Evolutionary conservation across 2,113 vertebrate genomes (phyloP), one percentile per base, ranked within the genome.

Genomic region (Hydrochoerus hydrochaeris): DNA sequence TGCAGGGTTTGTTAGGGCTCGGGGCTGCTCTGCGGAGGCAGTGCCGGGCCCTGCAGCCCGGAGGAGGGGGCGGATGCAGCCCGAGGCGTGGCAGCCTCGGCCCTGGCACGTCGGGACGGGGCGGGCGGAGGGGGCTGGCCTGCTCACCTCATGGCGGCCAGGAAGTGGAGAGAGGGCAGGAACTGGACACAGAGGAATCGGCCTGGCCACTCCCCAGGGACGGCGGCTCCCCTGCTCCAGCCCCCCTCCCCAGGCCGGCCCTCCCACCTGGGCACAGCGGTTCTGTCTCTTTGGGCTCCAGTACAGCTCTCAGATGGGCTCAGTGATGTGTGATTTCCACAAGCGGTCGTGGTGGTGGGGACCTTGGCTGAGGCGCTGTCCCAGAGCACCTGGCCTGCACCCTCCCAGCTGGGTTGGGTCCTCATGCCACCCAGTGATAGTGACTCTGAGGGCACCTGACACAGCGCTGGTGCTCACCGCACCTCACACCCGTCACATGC

Each of bases 81-180:
- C 22, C 35, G 1, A 1, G 19, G 5, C 12, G 1, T 5, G 26
- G 38, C 11, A 44, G 10, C 4, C 3, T 73, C 22, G 11, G 38
- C 13, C 38, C 38, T 44, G n/a, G n/a, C 12, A 22, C 11, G 38
- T 22, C n/a, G n/a, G 69, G 69, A 1, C 10, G 22, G 71, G n/a
- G 8, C 1, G 35, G 30, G 35, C 9, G 20, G 20, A 24, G 26
- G 20, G 69, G 69, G 3, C 69, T 41, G 38, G 38, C 10, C 71
- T 41, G 71, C n/a, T 26, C 20, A 1, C 9, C 67, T 11, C 7
- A 11, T 11, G 49, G 49, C 49, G 49, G 49, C 49, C 49, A 52
- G 49, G 49, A 52, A 52, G 49, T 10, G 9, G 49, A 52, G 49
- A 8, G 11, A 2, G 11, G 46, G 62, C 4, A 32, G 63, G 28